Percentiles rank a stretch among this genome's conserved stretches.
phyloP scores from a whole-genome alignment of 2,113 vertebrate genomes.

The Probosciger aterrimus region DNA sequence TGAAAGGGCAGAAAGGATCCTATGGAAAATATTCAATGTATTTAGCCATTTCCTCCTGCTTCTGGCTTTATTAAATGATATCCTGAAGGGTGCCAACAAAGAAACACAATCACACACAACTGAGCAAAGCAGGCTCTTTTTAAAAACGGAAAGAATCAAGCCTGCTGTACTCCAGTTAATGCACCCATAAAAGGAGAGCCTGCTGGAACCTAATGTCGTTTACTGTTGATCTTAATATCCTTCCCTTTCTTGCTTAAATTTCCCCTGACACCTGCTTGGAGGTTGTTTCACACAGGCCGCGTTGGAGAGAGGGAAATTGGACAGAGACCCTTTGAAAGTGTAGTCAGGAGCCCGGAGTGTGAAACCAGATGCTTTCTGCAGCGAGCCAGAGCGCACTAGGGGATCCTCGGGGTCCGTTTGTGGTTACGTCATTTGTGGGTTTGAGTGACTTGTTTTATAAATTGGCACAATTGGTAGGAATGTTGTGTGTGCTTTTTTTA shows the following conservation, averaged over 20 bases:
- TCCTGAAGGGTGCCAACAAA: conserved; percentile 66
- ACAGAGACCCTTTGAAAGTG: neutral
- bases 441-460: conserved; percentile 43
- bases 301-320: conserved; percentile 18
- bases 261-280: conserved; percentile 51
- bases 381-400: neutral
- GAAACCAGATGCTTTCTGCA: conserved; percentile 42
- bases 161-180: neutral
- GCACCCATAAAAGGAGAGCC: neutral
- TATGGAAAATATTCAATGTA: conserved; percentile 62
- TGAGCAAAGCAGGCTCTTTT: neutral
- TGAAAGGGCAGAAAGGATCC: conserved; percentile 45
- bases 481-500: neutral
- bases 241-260: conserved; percentile 52
- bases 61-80: conserved; percentile 66
- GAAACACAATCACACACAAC: conserved; percentile 11
- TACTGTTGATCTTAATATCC: conserved; percentile 46
- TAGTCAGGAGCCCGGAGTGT: conserved; percentile 16
- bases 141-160: conserved; percentile 10
- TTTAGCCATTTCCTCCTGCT: conserved; percentile 67
- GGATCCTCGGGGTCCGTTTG: neutral
- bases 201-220: neutral
- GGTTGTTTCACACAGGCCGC: neutral
- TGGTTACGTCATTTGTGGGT: neutral
- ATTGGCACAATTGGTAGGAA: conserved; percentile 47